Evolutionary conservation across 2,797 vertebrate species (phyloP).

Genomic region (Tangara arthus): DNA sequence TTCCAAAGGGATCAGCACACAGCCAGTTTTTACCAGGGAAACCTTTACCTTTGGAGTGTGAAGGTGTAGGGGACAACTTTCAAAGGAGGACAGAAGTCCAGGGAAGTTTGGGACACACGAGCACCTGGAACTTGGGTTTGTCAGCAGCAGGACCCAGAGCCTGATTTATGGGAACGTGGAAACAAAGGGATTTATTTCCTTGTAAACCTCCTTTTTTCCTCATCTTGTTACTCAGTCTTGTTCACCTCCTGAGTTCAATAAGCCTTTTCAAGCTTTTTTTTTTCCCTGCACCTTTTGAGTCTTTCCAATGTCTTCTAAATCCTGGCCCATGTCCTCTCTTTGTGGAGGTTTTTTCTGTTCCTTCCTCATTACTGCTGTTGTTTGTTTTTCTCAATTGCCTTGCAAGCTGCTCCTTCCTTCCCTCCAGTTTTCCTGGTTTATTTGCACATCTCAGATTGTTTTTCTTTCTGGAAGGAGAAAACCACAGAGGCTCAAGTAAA

Average conservation of each 20-base stretch:
- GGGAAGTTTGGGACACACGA: background rate
- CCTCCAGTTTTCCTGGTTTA: conserved; percentile 4
- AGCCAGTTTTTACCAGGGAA: background rate
- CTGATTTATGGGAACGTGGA: background rate
- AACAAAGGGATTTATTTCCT: background rate
- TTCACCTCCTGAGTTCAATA: background rate
- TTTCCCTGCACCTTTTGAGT: background rate
- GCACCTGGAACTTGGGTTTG: background rate
- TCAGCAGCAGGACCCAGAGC: background rate
- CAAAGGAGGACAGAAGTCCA: background rate
- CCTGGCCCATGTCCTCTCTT: background rate
- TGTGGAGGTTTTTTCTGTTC: conserved; percentile 9
- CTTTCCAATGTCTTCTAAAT: background rate
- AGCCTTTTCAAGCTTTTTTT: background rate
- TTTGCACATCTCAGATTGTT: background rate
- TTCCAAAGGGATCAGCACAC: background rate
- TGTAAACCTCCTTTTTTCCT: background rate
- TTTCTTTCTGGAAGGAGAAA: background rate
- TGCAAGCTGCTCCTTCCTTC: conserved; percentile 21
- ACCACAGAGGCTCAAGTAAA: background rate
- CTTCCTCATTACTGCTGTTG: background rate
- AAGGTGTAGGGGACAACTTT: background rate
- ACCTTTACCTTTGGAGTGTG: background rate
- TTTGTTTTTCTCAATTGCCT: conserved; percentile 19
- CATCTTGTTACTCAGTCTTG: background rate